Evolutionary conservation across 2,888 invertebrate genomes (phyloP), one percentile per base, ranked within the genome.

Genomic region (Eupithecia exiguata): DNA sequence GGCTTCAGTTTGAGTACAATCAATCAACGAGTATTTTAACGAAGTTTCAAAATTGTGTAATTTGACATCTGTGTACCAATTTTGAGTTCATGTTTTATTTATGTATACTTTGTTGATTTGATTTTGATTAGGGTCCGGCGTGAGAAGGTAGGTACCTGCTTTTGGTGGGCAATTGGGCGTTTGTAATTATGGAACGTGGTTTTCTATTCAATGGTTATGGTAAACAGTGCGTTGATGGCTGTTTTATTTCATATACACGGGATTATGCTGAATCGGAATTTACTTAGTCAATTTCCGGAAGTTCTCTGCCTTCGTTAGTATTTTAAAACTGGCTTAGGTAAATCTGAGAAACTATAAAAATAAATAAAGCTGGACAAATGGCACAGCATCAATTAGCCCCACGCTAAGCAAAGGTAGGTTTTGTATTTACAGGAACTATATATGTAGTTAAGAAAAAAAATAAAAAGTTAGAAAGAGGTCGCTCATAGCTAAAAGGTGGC

Each of bases 21-120:
- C 77, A 80, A 79, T 80, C 78, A 77, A 46, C 69, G 70, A 68
- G 77, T 76, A 75, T 72, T 79, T 78, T 77, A 80, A 79, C 76
- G 71, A 76, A 74, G 73, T 76, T 76, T 49, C 66, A 70, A 73
- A 72, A 72, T 72, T 72, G 70, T 76, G 72, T 79, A 79, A 79
- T 74, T 70, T 75, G 75, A 69, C 75, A 74, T 69, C 74, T 70
- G 72, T 65, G 70, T 74, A 69, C 67, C 79, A 78, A 78, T 78
- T 77, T 77, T 74, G 74, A 30, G 75, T 74, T 78, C 76, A 73
- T 79, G 71, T 78, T 80, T 77, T 76, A 78, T 76, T 72, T 72
- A 76, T 68, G 38, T 72, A n/a, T n/a, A 69, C 68, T 46, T 69
- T 58, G 65, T 74, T 76, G 69, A 76, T 73, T 76, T 69, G 73